These are phyloP conservation scores for Macrocentrus cingulum DNA, from an alignment of 1,140 invertebrate species.

Conservation along the genomic window DNA sequence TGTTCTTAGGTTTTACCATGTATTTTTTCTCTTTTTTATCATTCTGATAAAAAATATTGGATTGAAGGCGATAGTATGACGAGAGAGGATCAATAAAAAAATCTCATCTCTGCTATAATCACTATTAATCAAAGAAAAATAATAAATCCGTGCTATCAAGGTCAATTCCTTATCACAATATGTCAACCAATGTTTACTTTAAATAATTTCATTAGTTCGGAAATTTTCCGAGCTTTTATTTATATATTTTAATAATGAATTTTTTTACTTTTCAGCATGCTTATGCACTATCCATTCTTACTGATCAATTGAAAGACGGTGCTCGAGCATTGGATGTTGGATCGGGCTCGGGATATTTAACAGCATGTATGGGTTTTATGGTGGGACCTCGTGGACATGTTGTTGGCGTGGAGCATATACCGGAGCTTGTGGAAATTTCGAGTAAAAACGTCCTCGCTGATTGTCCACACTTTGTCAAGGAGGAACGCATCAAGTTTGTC, in stretches of 20 bases:
- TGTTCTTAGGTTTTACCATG: no score
- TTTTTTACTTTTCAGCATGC: conserved; percentile 52
- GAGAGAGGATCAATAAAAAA: neutral
- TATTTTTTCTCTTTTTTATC: no score
- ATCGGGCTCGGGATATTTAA: conserved; percentile 73
- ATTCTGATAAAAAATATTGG: no score
- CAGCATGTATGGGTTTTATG: conserved; percentile 72
- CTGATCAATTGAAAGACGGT: conserved; percentile 47
- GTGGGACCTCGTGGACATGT: conserved; percentile 65
- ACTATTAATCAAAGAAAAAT: conserved; percentile 25
- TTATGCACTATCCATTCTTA: conserved; percentile 49
- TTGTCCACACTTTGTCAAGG: conserved; percentile 46
- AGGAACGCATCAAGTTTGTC: conserved; percentile 50
- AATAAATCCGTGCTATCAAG: conserved; percentile 36
- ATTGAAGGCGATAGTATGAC: neutral
- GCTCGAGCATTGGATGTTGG: conserved; percentile 70
- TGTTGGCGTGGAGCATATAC: conserved; percentile 73
- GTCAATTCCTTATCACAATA: conserved; percentile 33
- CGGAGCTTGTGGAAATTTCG: conserved; percentile 62
- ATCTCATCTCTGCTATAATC: neutral
- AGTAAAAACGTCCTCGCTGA: conserved; percentile 46
- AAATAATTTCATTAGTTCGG: conserved; percentile 28
- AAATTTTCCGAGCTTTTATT: conserved; percentile 29
- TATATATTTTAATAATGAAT: conserved; percentile 5
- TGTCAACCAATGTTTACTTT: conserved; percentile 29